Conservation (phyloP, 2,888 invertebrate genomes). For the Stramonita haemastoma region DNA sequence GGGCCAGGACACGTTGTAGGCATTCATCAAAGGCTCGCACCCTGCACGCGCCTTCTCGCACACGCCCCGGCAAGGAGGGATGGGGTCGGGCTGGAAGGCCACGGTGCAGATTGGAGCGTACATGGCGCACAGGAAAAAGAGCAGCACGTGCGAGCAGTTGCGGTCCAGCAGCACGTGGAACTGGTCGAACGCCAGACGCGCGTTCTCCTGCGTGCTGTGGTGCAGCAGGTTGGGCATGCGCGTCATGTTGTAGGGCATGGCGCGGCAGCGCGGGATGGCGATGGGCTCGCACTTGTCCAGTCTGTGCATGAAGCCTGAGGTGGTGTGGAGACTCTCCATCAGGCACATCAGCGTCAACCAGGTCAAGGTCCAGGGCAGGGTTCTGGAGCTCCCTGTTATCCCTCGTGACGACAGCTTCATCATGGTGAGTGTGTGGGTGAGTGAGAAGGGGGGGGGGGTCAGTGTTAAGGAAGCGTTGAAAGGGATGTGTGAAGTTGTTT, state of each 20-base stretch:
- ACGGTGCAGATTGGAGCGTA: conserved; percentile 73
- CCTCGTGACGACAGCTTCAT: neutral
- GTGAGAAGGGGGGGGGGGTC: too few species aligned
- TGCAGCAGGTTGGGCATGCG: conserved; percentile 73
- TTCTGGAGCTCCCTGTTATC: neutral
- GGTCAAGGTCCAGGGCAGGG: conserved; percentile 42
- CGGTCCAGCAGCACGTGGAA: conserved; percentile 67
- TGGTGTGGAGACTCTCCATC: neutral
- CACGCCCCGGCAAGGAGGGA: conserved; percentile 72
- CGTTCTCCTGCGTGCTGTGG: conserved; percentile 73
- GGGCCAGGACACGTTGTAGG: conserved; percentile 73
- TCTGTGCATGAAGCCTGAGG: conserved; percentile 45
- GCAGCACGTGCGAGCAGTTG: conserved; percentile 68
- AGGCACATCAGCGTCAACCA: neutral
- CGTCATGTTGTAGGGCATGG: conserved; percentile 75
- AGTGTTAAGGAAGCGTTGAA: too few species aligned
- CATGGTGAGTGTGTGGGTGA: neutral
- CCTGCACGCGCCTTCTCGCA: conserved; percentile 67
- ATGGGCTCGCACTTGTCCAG: conserved; percentile 71
- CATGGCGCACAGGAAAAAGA: conserved; percentile 73
- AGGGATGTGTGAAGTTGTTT: too few species aligned
- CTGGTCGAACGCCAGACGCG: conserved; percentile 67
- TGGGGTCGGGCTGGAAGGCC: conserved; percentile 67
- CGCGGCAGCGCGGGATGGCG: conserved; percentile 67
- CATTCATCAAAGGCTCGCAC: conserved; percentile 70